Evolutionary conservation across 2,113 vertebrate genomes (phyloP).

Genomic region (Anolis carolinensis): DNA sequence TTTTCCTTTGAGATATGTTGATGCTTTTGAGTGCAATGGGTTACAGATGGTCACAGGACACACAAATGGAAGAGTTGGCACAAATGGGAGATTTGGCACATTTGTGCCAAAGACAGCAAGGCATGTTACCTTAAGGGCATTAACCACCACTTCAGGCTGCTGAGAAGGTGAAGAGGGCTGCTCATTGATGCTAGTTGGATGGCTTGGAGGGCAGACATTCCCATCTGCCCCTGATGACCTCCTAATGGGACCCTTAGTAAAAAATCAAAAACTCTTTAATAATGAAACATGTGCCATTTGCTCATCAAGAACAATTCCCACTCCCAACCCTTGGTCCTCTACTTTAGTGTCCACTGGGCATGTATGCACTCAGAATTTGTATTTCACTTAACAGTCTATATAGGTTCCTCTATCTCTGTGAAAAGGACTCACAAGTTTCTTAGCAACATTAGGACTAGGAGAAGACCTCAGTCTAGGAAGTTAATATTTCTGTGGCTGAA

Average conservation of each 20-base stretch:
- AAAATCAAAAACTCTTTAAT: constrained; percentile 82
- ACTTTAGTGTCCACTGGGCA: background rate
- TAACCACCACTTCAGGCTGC: constrained; percentile 82
- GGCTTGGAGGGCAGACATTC: constrained; percentile 77
- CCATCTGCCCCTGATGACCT: constrained; percentile 82
- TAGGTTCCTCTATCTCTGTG: rapidly evolving
- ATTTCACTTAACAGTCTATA: constrained; percentile 12
- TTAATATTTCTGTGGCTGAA: background rate
- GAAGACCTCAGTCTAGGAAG: background rate
- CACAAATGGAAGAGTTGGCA: constrained; percentile 53
- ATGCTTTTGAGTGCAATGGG: constrained; percentile 58
- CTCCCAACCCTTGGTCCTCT: constrained; percentile 28
- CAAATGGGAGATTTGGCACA: constrained; percentile 47
- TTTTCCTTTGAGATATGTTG: constrained; percentile 24
- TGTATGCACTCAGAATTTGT: background rate
- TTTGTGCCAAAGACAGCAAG: constrained; percentile 55
- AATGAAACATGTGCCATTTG: constrained; percentile 66
- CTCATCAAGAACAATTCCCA: constrained; percentile 54
- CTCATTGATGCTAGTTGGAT: constrained; percentile 80
- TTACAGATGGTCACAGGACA: constrained; percentile 58
- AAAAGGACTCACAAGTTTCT: background rate
- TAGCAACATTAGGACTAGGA: background rate
- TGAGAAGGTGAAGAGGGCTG: constrained; percentile 76
- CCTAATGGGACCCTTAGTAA: constrained; percentile 80
- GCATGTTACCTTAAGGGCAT: constrained; percentile 82